These are phyloP conservation scores for Amazona vittata DNA, from an alignment of 2,113 vertebrate genomes.

Conservation along the genomic window DNA sequence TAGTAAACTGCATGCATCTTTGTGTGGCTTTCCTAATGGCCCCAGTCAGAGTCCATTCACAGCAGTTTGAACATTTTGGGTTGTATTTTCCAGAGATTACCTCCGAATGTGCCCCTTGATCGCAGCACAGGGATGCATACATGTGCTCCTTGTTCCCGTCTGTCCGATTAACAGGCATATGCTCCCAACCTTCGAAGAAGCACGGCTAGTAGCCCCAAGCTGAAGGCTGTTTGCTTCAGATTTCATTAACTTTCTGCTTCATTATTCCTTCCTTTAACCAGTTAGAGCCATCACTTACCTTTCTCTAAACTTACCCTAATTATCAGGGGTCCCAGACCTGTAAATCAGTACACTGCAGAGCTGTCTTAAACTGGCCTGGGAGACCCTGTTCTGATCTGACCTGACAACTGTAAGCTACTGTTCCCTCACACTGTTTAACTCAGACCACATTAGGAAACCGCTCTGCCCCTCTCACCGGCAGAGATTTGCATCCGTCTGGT, in stretches of 20 bases:
- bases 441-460: constrained; percentile 81
- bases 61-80: neutral
- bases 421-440: constrained; percentile 86
- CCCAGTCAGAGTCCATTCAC: neutral
- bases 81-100: neutral
- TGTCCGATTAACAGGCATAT: neutral
- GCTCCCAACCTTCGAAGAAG: neutral
- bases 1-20: neutral
- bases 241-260: constrained; percentile 68
- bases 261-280: constrained; percentile 45
- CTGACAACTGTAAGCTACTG: constrained; percentile 88
- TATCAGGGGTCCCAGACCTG: constrained; percentile 47
- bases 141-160: neutral
- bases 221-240: constrained; percentile 62
- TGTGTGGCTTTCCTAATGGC: constrained; percentile 6
- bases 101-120: neutral
- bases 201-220: neutral
- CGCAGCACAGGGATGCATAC: neutral
- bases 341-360: constrained; percentile 69
- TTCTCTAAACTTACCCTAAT: constrained; percentile 66
- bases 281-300: constrained; percentile 25
- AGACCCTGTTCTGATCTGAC: constrained; percentile 78
- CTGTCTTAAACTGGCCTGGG: constrained; percentile 59
- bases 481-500: constrained; percentile 81
- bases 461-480: constrained; percentile 36